phyloP scores from a whole-genome alignment of 2,113 vertebrate species.

The Phrynosoma platyrhinos region DNA sequence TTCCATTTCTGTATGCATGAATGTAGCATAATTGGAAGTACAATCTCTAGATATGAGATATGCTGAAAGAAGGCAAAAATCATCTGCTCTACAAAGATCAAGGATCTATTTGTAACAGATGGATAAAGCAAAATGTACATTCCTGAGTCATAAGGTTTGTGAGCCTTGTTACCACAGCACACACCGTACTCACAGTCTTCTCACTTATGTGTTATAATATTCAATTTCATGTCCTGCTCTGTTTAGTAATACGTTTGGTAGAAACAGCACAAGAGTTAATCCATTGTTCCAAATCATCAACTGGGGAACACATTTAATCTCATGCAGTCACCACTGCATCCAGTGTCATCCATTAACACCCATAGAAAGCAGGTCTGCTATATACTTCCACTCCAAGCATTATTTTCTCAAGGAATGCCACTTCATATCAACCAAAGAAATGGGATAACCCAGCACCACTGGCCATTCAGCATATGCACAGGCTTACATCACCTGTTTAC shows the following conservation, averaged over 20 bases:
- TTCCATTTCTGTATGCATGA: neutral
- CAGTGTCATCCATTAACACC: neutral
- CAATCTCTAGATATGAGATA: neutral
- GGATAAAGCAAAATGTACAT: neutral
- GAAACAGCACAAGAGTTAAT: neutral
- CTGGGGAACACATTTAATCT: constrained; percentile 44
- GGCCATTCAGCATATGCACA: neutral
- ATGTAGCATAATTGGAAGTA: accelerated
- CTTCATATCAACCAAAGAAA: neutral
- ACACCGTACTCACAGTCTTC: neutral
- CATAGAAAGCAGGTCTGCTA: neutral
- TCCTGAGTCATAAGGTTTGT: accelerated
- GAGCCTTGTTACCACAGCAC: accelerated
- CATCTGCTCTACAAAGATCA: neutral
- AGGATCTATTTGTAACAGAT: constrained; percentile 3
- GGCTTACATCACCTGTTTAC: neutral
- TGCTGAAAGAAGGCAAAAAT: neutral
- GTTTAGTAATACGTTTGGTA: accelerated
- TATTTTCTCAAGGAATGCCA: neutral
- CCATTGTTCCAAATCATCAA: neutral
- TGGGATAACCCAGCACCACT: neutral
- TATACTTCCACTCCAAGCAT: neutral
- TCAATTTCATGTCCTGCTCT: neutral
- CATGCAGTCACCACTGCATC: neutral
- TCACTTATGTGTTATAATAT: constrained; percentile 6